phyloP scores from a whole-genome alignment of 2,797 vertebrate species.

The Schizopygopsis pylzovi region DNA sequence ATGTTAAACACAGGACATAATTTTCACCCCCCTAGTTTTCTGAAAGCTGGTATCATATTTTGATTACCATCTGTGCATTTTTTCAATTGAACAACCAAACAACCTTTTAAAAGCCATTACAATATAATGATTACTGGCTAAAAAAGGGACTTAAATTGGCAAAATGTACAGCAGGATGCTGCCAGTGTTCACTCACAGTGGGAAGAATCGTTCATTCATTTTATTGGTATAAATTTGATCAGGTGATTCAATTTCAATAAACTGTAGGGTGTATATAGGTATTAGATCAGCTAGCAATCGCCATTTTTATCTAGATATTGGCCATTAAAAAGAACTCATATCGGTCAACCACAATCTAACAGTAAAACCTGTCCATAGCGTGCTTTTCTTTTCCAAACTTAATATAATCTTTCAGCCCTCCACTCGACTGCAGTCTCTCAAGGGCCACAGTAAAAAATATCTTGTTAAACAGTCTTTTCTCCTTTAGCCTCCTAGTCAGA shows the following conservation, averaged over 20 bases:
- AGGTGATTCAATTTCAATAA: background rate
- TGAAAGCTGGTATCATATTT: too few species aligned
- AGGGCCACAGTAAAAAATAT: constrained; percentile 15
- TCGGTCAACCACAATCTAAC: constrained; percentile 19
- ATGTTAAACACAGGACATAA: background rate
- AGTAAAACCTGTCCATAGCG: too few species aligned
- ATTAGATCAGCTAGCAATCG: background rate
- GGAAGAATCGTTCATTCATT: background rate
- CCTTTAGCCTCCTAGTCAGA: background rate
- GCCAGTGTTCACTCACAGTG: background rate
- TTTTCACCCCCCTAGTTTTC: background rate
- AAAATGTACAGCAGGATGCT: background rate
- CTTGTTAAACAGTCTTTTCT: background rate
- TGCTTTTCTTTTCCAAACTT: constrained; percentile 1
- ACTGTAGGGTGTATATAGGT: background rate
- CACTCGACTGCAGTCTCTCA: background rate
- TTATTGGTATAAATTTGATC: background rate
- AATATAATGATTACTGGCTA: background rate
- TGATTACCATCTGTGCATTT: too few species aligned
- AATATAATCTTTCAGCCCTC: background rate
- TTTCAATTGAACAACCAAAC: too few species aligned
- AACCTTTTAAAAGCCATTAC: too few species aligned
- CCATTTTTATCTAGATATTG: background rate
- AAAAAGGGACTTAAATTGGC: background rate
- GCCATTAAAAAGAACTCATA: background rate